These are phyloP conservation scores for Epinephelus coioides DNA, from an alignment of 2,797 vertebrate genomes.

Conservation along the genomic window DNA sequence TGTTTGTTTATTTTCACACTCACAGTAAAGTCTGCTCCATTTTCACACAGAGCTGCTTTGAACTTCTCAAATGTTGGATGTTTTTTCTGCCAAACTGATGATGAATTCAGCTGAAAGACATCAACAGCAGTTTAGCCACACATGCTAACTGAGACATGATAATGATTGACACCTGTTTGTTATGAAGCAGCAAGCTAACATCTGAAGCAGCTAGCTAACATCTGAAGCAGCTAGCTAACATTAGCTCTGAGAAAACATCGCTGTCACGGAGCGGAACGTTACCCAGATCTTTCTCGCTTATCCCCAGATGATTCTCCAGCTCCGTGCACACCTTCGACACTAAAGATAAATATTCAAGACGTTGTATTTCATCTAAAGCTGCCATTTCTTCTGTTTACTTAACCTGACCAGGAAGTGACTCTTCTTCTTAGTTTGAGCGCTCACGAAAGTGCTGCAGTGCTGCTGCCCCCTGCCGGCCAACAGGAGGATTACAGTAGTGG, in stretches of 20 bases:
- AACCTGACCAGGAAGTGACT: neutral
- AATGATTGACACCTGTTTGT: neutral
- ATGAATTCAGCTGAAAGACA: constrained; percentile 90
- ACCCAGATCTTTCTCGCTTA: constrained; percentile 95
- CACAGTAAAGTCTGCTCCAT: constrained; percentile 95
- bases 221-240: neutral
- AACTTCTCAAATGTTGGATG: constrained; percentile 89
- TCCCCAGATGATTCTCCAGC: constrained; percentile 93
- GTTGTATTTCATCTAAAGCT: constrained; percentile 85
- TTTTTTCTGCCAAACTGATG: constrained; percentile 92
- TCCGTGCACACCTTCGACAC: constrained; percentile 96
- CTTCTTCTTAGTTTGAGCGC: constrained; percentile 4
- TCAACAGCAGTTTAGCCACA: neutral
- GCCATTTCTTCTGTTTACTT: constrained; percentile 41
- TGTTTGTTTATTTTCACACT: constrained; percentile 41
- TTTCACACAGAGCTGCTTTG: constrained; percentile 87
- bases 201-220: too few species aligned
- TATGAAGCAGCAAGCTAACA: too few species aligned
- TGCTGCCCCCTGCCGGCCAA: constrained; percentile 34
- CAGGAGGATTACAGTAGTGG: neutral
- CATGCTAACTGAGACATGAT: neutral
- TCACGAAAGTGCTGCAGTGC: accelerated
- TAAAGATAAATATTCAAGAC: constrained; percentile 92
- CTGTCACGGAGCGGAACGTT: constrained; percentile 36
- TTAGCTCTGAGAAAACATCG: too few species aligned